Conservation (phyloP, 2,888 invertebrate species). For the Cabera pusaria region DNA sequence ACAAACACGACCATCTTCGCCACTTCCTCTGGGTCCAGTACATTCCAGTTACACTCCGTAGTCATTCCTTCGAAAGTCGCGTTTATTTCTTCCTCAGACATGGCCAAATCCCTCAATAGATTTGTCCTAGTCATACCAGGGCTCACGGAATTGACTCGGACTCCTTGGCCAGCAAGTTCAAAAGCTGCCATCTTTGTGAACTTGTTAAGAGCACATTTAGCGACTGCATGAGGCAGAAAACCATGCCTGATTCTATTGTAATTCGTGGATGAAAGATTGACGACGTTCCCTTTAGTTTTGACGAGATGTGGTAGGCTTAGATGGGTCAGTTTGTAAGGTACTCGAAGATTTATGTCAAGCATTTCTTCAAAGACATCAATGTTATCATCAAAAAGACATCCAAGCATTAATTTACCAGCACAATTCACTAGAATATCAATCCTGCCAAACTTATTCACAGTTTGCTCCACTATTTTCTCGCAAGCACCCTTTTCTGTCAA, state of each 20-base stretch:
- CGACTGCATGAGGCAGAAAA: conserved; percentile 41
- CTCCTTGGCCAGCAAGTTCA: conserved; percentile 44
- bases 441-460: conserved; percentile 85
- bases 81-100: conserved; percentile 40
- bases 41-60: conserved; percentile 26
- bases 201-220: conserved; percentile 47
- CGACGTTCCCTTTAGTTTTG: conserved; percentile 89
- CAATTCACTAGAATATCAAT: conserved; percentile 91
- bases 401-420: conserved; percentile 88
- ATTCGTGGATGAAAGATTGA: conserved; percentile 94
- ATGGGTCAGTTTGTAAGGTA: conserved; percentile 89
- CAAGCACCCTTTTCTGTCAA: conserved; percentile 85
- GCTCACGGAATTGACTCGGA: conserved; percentile 49
- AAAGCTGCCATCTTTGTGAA: conserved; percentile 50
- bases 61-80: conserved; percentile 31
- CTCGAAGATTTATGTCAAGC: conserved; percentile 91
- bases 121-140: conserved; percentile 48
- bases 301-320: conserved; percentile 90
- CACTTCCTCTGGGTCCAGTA: conserved; percentile 50
- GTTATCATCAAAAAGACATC: conserved; percentile 90
- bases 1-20: conserved; percentile 54
- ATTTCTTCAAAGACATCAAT: conserved; percentile 91
- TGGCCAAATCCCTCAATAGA: conserved; percentile 40
- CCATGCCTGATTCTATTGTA: conserved; percentile 76
- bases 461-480: conserved; percentile 84